Evolutionary conservation across 2,797 vertebrate genomes (phyloP).

Genomic region (Gymnothorax reevesii): DNA sequence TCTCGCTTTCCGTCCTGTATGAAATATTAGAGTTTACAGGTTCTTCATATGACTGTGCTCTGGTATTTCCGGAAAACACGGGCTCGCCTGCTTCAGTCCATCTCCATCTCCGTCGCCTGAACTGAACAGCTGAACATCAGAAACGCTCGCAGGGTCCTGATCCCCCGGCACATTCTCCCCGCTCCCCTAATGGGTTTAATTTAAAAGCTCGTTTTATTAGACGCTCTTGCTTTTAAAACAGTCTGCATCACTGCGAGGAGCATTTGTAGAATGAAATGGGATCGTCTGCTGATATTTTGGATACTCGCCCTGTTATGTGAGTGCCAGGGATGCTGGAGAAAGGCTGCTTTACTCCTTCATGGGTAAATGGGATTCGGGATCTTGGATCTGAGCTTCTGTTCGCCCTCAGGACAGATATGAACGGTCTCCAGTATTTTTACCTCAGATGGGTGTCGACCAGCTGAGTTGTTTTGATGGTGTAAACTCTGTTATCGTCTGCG

Average conservation of each 20-base stretch:
- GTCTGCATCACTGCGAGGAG: not conserved
- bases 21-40: slow-evolving; percentile 33
- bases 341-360: not conserved
- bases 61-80: not conserved
- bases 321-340: not conserved
- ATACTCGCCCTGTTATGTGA: not conserved
- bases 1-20: slow-evolving; percentile 23
- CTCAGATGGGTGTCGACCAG: not conserved
- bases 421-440: not conserved
- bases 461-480: too few species aligned
- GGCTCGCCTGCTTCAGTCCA: slow-evolving; percentile 4
- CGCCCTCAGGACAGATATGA: not conserved
- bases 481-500: too few species aligned
- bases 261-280: not conserved
- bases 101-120: not conserved
- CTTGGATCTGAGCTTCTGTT: not conserved
- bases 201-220: slow-evolving; percentile 33
- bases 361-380: not conserved
- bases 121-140: not conserved
- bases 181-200: slow-evolving; percentile 32
- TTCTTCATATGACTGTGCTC: slow-evolving; percentile 30
- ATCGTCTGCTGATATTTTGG: not conserved
- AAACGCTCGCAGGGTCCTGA: slow-evolving; percentile 14
- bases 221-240: not conserved
- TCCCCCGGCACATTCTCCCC: slow-evolving; percentile 21